Base-by-base conservation (phyloP, 2,888 invertebrate species). In the Gymnosoma rotundatum region DNA sequence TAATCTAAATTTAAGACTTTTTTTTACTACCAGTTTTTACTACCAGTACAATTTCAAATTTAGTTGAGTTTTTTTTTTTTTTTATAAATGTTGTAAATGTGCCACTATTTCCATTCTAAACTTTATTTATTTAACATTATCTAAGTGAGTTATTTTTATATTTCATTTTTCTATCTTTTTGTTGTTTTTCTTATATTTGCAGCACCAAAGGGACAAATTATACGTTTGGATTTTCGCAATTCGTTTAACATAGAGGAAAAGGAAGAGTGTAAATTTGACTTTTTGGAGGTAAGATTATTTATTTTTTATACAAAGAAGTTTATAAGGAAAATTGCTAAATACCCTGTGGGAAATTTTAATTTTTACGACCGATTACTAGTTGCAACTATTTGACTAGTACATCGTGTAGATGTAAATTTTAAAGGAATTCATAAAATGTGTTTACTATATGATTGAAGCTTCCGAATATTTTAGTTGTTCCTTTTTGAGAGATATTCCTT, bases 141-240 rank as follows among this genome's bases (percentile, higher is more conserved):
- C 50, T 58, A 64, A 58, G 20, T 52, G 66, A 73, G 32, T 72
- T 79, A 48, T 72, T 16, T 67, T 45, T 58, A 18, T 54, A 45
- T 45, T 5, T 12, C 16, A 38, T 73, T 74, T 78, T 52, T 52
- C 63, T 69, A 72, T 84, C 85, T 67, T 48, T 86, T 64, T 52
- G 0, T 60, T 32, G 50, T 36, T 14, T 61, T 18, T 12, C 48
- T 12, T 21, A n/a, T 80, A 86, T 88, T 91, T 91, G 67, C 94
- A 93, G 95, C 95, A 86, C 94, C 94, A 54, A 92, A 93, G 86
- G 95, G 95, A 67, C 94, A 94, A 92, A 93, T 95, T 86, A 94
- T 97, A 87, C 94, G 94, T 86, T 93, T 97, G 88, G 96, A 97
- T 92, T 97, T 97, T 93, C 94, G 96, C 83, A 96, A 97, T 90